Conservation (phyloP, 1,140 invertebrate genomes). For the Drosophila saltans region DNA sequence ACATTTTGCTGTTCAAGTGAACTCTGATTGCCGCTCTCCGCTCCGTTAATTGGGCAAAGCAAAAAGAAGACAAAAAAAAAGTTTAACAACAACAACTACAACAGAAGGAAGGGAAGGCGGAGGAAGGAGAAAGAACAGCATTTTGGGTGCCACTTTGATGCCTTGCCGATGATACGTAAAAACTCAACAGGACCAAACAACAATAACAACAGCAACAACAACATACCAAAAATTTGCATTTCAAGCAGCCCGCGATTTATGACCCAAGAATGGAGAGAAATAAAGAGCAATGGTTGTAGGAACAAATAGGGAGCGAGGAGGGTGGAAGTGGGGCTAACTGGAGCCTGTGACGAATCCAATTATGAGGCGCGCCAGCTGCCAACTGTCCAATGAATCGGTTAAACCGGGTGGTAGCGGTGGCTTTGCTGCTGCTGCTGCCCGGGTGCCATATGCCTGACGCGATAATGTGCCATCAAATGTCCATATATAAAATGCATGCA, state of each 20-base stretch:
- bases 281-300: background rate
- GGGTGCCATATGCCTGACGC: constrained; percentile 75
- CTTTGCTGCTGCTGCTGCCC: constrained; percentile 26
- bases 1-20: constrained; percentile 72
- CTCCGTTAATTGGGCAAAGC: constrained; percentile 47
- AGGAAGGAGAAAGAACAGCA: constrained; percentile 54
- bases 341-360: constrained; percentile 74
- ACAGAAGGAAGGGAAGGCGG: constrained; percentile 25
- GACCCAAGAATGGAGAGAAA: constrained; percentile 29
- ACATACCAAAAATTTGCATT: constrained; percentile 74
- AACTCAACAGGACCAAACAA: constrained; percentile 25
- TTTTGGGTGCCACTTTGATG: constrained; percentile 75
- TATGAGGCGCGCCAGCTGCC: constrained; percentile 78
- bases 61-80: constrained; percentile 1
- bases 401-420: constrained; percentile 9
- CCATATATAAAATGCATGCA: constrained; percentile 75
- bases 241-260: constrained; percentile 79
- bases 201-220: constrained; percentile 14
- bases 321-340: background rate
- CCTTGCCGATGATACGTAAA: constrained; percentile 73
- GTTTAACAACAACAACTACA: constrained; percentile 23
- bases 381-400: constrained; percentile 56
- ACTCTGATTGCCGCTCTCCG: constrained; percentile 62
- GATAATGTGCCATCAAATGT: constrained; percentile 80
- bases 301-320: background rate